Percentiles rank a stretch among this genome's conserved stretches.
Evolutionary conservation across 2,888 invertebrate genomes (phyloP).

Genomic region (Drosophila monieri): DNA sequence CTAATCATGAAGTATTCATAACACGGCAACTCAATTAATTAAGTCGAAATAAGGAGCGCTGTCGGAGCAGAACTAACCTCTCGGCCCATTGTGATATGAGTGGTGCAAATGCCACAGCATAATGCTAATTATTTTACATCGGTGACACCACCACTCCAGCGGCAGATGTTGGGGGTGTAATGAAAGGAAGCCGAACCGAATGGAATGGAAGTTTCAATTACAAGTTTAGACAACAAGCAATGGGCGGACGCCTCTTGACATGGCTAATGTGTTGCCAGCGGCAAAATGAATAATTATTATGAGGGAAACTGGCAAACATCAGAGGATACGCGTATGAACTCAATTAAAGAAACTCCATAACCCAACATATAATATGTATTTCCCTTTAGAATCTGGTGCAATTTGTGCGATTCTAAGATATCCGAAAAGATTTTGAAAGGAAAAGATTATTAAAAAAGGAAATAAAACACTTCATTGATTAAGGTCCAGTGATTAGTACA

Average conservation of each 20-base stretch:
- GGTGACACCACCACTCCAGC: constrained; percentile 9
- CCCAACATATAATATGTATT: neutral
- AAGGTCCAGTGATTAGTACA: no score
- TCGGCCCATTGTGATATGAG: constrained; percentile 39
- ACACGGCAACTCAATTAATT: constrained; percentile 76
- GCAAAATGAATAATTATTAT: constrained; percentile 54
- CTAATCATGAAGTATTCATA: constrained; percentile 70
- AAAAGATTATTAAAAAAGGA: neutral
- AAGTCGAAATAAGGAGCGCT: constrained; percentile 59
- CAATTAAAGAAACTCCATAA: constrained; percentile 12
- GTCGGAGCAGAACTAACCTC: constrained; percentile 33
- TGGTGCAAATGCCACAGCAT: constrained; percentile 50
- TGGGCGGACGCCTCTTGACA: constrained; percentile 34
- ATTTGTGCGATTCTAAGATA: neutral
- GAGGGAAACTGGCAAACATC: constrained; percentile 12
- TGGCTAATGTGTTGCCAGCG: constrained; percentile 54
- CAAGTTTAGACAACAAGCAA: constrained; percentile 47
- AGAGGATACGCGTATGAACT: neutral
- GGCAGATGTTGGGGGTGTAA: neutral
- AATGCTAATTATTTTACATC: constrained; percentile 74
- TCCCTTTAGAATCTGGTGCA: neutral
- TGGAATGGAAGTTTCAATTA: constrained; percentile 59
- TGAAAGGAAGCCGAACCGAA: constrained; percentile 2
- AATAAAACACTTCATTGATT: neutral
- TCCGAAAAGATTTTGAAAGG: neutral